Percentiles rank a stretch among this genome's conserved stretches.
Conservation (phyloP, 2,113 vertebrate genomes). For the Lucifuga dentata region DNA sequence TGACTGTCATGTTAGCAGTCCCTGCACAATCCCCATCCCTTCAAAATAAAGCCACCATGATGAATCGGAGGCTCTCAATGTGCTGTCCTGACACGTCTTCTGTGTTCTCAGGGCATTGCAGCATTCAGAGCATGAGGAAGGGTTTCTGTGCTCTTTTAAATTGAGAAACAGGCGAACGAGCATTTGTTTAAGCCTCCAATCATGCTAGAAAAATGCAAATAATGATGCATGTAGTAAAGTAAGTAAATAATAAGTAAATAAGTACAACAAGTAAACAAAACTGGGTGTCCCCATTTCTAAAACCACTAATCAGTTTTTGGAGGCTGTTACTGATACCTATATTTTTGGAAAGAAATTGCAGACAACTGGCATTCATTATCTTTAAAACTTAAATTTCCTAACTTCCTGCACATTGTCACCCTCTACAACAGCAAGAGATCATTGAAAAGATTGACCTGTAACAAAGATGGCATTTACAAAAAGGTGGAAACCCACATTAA, state of each 20-base stretch:
- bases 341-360: constrained; percentile 14
- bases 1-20: constrained; percentile 73
- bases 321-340: constrained; percentile 4
- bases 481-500: too few species aligned
- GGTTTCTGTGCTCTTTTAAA: constrained; percentile 22
- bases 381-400: not conserved
- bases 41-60: constrained; percentile 75
- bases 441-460: too few species aligned
- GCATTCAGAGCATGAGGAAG: not conserved
- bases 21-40: constrained; percentile 58
- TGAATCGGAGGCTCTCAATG: constrained; percentile 57
- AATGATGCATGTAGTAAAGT: too few species aligned
- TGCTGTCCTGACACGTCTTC: constrained; percentile 44
- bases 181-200: constrained; percentile 16
- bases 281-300: constrained; percentile 37
- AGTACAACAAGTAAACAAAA: constrained; percentile 65
- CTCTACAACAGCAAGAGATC: too few species aligned
- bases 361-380: constrained; percentile 20
- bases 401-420: too few species aligned
- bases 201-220: constrained; percentile 52
- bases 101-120: constrained; percentile 21
- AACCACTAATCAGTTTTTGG: constrained; percentile 18
- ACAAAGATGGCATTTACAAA: too few species aligned
- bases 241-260: too few species aligned
- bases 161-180: constrained; percentile 24